phyloP scores from a whole-genome alignment of 2,113 vertebrate species.

The Nothoprocta pentlandii region DNA sequence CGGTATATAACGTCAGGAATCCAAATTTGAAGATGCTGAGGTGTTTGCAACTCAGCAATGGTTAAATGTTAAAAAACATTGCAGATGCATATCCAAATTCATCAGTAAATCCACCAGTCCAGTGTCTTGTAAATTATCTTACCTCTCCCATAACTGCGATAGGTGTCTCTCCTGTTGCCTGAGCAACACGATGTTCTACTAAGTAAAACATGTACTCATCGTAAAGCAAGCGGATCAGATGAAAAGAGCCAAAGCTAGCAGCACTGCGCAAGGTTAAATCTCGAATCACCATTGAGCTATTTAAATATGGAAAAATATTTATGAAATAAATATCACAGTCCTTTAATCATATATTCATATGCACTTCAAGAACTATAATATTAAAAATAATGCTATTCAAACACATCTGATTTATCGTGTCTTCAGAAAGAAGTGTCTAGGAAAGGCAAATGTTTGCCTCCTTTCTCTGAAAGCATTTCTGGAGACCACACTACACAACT shows the following conservation, averaged over 20 bases:
- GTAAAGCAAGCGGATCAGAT: constrained; percentile 87
- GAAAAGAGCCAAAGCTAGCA: constrained; percentile 89
- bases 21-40: not conserved
- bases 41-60: not conserved
- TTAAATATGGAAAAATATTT: constrained; percentile 54
- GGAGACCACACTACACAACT: not conserved
- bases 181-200: constrained; percentile 87
- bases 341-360: constrained; percentile 1
- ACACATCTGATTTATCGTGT: not conserved
- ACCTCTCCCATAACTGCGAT: too few species aligned
- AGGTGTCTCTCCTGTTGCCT: constrained; percentile 85
- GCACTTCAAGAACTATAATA: constrained; percentile 5
- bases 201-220: constrained; percentile 90
- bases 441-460: constrained; percentile 3
- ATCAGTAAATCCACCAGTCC: not conserved
- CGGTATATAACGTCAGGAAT: not conserved
- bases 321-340: constrained; percentile 26
- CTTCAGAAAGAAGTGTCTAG: not conserved
- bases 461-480: constrained; percentile 6
- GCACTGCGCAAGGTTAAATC: constrained; percentile 87
- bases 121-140: not conserved
- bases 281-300: constrained; percentile 87
- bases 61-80: not conserved
- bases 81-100: not conserved
- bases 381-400: constrained; percentile 5